Percentiles rank a stretch among this genome's conserved stretches.
phyloP scores from a whole-genome alignment of 2,113 vertebrate species.

The Vidua macroura region DNA sequence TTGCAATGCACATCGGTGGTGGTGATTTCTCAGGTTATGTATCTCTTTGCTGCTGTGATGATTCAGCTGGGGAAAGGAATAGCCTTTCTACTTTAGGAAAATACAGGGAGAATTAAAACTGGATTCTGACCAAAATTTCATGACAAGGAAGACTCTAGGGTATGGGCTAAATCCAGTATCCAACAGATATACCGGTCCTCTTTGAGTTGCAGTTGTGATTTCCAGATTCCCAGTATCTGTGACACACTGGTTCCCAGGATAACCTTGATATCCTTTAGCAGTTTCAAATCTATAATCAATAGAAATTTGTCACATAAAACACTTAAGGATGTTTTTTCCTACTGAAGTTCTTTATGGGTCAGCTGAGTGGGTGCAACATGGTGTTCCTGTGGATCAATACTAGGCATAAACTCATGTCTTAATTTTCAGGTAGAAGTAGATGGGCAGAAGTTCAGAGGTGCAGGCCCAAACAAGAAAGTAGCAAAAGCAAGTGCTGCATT shows the following conservation, averaged over 20 bases:
- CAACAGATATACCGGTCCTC: not conserved
- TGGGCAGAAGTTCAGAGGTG: conserved; percentile 96
- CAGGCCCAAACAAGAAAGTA: conserved; percentile 99
- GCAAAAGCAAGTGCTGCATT: conserved; percentile 98
- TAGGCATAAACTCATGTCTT: conserved; percentile 8
- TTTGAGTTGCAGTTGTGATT: not conserved
- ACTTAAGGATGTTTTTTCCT: not conserved
- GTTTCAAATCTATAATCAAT: not conserved
- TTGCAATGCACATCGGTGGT: not conserved
- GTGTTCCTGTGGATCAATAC: not conserved
- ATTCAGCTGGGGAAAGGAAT: not conserved
- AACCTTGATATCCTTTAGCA: not conserved
- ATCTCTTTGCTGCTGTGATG: not conserved
- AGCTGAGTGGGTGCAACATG: not conserved
- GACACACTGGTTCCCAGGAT: not conserved
- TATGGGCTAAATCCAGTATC: not conserved
- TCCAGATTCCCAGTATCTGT: not conserved
- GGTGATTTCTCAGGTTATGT: not conserved
- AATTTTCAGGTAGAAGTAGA: conserved; percentile 95
- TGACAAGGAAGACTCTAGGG: not conserved
- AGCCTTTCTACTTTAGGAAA: not conserved
- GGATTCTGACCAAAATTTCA: not conserved
- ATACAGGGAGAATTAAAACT: not conserved
- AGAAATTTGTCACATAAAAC: not conserved
- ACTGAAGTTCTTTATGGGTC: not conserved